Evolutionary conservation across 2,888 invertebrate genomes (phyloP).

Genomic region (Tortrix viridana): DNA sequence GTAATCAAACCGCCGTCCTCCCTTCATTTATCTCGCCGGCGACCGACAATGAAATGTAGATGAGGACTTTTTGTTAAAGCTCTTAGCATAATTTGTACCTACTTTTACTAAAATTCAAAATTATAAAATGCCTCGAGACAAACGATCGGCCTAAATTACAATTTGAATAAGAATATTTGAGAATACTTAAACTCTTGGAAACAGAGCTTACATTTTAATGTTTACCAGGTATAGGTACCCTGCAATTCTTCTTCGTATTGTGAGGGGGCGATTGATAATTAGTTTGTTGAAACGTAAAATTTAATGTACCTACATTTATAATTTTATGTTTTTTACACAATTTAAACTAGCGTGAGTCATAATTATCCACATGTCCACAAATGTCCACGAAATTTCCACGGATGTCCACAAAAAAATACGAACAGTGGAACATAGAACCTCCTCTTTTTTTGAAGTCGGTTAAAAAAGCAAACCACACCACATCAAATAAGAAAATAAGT

Average conservation of each 20-base stretch:
- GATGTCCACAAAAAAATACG: too few relatives aligned
- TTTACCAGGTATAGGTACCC: slow-evolving; percentile 11
- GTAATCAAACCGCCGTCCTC: slow-evolving; percentile 67
- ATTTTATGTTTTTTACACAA: too few relatives aligned
- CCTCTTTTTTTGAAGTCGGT: too few relatives aligned
- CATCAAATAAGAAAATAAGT: too few relatives aligned
- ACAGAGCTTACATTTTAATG: slow-evolving; percentile 32
- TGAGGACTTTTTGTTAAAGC: slow-evolving; percentile 67
- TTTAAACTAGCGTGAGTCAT: too few relatives aligned
- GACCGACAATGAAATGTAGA: slow-evolving; percentile 71
- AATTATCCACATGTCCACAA: too few relatives aligned
- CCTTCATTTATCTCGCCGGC: slow-evolving; percentile 65
- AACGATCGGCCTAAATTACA: slow-evolving; percentile 51
- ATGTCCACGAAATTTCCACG: too few relatives aligned
- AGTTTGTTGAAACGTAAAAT: too few relatives aligned
- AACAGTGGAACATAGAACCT: too few relatives aligned
- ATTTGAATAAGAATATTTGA: slow-evolving; percentile 37
- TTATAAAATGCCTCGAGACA: slow-evolving; percentile 53
- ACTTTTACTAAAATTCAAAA: slow-evolving; percentile 58
- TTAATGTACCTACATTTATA: too few relatives aligned
- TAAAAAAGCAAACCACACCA: too few relatives aligned
- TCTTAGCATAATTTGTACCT: slow-evolving; percentile 59
- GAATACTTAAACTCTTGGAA: slow-evolving; percentile 33
- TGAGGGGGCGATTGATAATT: too few relatives aligned
- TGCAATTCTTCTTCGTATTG: slow-evolving; percentile 10